These are phyloP conservation scores for Cheilosia impressa DNA, from an alignment of 2,888 invertebrate species.

Conservation along the genomic window DNA sequence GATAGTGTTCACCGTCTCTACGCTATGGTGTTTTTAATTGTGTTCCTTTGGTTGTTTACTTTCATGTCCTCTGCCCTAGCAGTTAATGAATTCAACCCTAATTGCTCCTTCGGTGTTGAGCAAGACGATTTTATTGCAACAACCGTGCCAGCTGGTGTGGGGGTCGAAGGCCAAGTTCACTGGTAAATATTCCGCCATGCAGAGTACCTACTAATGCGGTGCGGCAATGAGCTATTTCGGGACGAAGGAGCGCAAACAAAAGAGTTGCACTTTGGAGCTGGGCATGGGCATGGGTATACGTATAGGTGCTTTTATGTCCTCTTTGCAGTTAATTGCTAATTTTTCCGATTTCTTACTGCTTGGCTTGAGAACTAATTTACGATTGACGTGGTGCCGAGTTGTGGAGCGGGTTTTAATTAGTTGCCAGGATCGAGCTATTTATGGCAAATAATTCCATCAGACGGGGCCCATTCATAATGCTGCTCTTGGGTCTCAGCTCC, in stretches of 20 bases:
- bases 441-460: conserved; percentile 67
- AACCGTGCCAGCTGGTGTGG: conserved; percentile 27
- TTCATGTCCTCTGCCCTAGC: conserved; percentile 63
- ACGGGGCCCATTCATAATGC: conserved; percentile 65
- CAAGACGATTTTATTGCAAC: conserved; percentile 72
- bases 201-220: neutral
- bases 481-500: neutral
- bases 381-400: conserved; percentile 43
- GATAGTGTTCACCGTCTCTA: conserved; percentile 41
- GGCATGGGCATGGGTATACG: conserved; percentile 19
- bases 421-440: conserved; percentile 73
- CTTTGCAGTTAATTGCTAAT: conserved; percentile 73
- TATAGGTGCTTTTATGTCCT: conserved; percentile 62
- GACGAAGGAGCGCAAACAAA: conserved; percentile 50
- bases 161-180: conserved; percentile 69
- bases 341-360: conserved; percentile 68
- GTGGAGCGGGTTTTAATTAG: conserved; percentile 71
- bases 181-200: conserved; percentile 55
- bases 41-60: conserved; percentile 56
- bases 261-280: conserved; percentile 48
- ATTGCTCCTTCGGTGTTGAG: conserved; percentile 74
- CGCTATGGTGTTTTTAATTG: conserved; percentile 65
- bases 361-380: conserved; percentile 58
- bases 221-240: conserved; percentile 15
- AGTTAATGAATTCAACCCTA: conserved; percentile 74